Evolutionary conservation across 2,113 vertebrate genomes (phyloP).

Genomic region (Phoxinus phoxinus): DNA sequence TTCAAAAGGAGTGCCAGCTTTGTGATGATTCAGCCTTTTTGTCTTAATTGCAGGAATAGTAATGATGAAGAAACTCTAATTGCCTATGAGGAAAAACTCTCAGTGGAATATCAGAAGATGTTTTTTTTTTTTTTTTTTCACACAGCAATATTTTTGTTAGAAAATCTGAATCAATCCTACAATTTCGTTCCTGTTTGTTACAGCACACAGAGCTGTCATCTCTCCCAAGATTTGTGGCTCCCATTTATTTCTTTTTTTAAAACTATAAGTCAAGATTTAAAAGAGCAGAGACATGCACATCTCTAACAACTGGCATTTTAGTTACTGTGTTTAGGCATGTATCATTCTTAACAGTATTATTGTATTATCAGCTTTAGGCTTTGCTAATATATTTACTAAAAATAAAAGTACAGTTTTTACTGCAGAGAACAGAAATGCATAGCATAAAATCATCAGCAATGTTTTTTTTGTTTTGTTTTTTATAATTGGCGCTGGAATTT

Average conservation of each 20-base stretch:
- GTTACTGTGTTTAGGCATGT: not conserved
- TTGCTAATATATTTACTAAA: not conserved
- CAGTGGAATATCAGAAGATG: constrained; percentile 23
- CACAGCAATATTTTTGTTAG: not conserved
- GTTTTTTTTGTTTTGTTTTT: not conserved
- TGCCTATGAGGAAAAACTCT: constrained; percentile 55
- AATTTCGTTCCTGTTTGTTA: not conserved
- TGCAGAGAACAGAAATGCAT: not conserved
- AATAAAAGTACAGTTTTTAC: not conserved
- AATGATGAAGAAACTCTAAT: constrained; percentile 48
- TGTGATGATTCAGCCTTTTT: constrained; percentile 62
- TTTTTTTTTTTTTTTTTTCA: not conserved
- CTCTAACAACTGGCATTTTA: not conserved
- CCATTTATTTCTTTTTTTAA: not conserved
- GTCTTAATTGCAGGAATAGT: constrained; percentile 61
- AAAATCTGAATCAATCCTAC: not conserved
- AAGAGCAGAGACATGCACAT: not conserved
- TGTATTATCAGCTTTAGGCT: not conserved
- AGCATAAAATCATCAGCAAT: not conserved
- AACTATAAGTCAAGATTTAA: not conserved
- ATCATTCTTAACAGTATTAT: not conserved
- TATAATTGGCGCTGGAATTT: not conserved
- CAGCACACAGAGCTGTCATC: not conserved
- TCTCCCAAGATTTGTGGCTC: not conserved
- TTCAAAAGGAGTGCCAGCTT: constrained; percentile 27